Evolutionary conservation across 2,888 invertebrate genomes (phyloP), one percentile per base, ranked within the genome.

Genomic region (Agrotis puta): DNA sequence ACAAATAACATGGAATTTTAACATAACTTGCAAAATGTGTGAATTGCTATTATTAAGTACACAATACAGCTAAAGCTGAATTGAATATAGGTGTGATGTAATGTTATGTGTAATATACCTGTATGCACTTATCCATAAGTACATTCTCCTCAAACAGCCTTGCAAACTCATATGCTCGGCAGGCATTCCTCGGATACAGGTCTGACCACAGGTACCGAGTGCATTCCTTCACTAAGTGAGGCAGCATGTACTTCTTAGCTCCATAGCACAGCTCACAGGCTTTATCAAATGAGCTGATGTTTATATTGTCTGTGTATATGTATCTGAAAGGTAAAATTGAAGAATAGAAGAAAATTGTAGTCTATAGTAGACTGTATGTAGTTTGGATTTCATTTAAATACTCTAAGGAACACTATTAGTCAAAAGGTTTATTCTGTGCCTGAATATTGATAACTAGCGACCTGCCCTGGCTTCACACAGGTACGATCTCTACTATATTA

Each of bases 181-280:
- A 98, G 0, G 98, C 98, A 92, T 98, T 98, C 87, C 97, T 97
- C 0, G 98, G 97, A 73, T 97, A 97, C 50, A 98, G 92, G 90
- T 98, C 98, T 0, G 98, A 97, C 98, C 98, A 98, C n/a, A 98
- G 94, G 87, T 97, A 98, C 77, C 97, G 97, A 0, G 98, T 98
- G 89, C 98, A 98, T 84, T 98, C 97, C 80, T 98, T 97, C 0
- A 98, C 98, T 13, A 98, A 95, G 91, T 98, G 97, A 0, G 98
- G 98, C 68, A 98, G 91, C 98, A 98, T 98, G 86, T 98, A 98
- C 88, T 98, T 98, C 88, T 98, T 98, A 14, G 98, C 98, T 67
- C 98, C 98, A 90, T 98, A 98, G 89, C 98, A 98, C 48, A 98
- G 91, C 87, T 98, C 98, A 90, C 98, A 98, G 0, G 98, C 98